Evolutionary conservation across 2,113 vertebrate genomes (phyloP), one percentile per base, ranked within the genome.

Genomic region (Uria aalge): DNA sequence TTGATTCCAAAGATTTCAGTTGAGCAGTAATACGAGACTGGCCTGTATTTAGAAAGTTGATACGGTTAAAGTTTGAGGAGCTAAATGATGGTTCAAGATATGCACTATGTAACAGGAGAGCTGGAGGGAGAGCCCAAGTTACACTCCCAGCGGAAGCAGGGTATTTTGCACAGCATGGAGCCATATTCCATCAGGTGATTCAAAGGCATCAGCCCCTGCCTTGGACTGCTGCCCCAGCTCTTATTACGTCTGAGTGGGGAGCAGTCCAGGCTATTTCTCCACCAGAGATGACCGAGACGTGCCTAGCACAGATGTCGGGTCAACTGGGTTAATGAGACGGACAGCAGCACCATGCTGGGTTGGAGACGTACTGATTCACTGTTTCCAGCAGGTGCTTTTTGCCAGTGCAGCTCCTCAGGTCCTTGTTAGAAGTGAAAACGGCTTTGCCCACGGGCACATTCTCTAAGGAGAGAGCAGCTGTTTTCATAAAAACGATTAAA

Each of bases 401-500:
- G 76, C 92, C 79, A 64, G 55, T n/a, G 79, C 60, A 41, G 73
- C 68, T 91, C 63, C 40, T 93, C 43, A 38, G 60, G 40, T 73
- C 19, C 87, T 89, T 86, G 76, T 91, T 92, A 53, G 56, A 81
- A 75, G 85, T 92, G 88, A 72, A 95, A 96, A 94, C 0, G 7
- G 56, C 69, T 88, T 92, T 93, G 93, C 91, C 92, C 63, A 75
- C 1, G 53, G 92, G 68, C 76, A 63, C 41, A 3, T 94, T 94
- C 92, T 87, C 56, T 40, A 84, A 87, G 86, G 95, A 86, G 95
- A 86, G 68, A 94, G 85, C 95, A 97, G 94, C 88, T 96, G 91
- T 86, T 92, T 92, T 92, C 88, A 91, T 91, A 94, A 74, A 81
- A 96, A n/a, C 0, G 45, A 83, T 92, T 94, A 88, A 87, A 95